A percentile compares a stretch with the other conserved stretches of the same genome.
These are phyloP conservation scores for Onychostruthus taczanowskii DNA, from an alignment of 2,113 vertebrate genomes.

Conservation along the genomic window DNA sequence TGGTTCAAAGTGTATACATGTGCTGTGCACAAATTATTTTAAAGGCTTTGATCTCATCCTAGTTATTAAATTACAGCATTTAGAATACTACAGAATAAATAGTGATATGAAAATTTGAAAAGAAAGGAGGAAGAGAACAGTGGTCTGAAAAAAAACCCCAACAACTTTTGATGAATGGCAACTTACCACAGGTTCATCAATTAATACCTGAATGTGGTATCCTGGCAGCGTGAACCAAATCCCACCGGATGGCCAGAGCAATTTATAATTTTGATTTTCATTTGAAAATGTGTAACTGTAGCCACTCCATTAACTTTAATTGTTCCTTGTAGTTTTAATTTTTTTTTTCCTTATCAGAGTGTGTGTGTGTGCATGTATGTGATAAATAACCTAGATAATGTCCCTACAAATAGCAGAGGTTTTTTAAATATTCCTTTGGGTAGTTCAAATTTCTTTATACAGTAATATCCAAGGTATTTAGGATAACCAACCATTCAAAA, in stretches of 20 bases:
- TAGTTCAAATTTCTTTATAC: slow-evolving; percentile 37
- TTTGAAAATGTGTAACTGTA: slow-evolving; percentile 27
- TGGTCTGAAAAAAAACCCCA: not conserved
- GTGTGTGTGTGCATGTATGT: rapidly evolving
- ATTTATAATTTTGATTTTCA: slow-evolving; percentile 12
- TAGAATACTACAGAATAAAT: not conserved
- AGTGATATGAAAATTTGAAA: not conserved
- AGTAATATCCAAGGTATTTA: not conserved
- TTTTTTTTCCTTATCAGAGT: not conserved
- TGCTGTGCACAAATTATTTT: not conserved
- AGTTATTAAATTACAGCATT: not conserved
- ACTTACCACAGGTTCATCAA: not conserved
- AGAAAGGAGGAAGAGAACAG: not conserved
- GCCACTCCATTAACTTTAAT: not conserved
- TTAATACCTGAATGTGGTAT: not conserved
- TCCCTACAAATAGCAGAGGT: not conserved
- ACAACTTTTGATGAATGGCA: not conserved
- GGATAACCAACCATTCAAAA: not conserved
- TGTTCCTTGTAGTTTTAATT: not conserved
- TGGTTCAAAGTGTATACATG: not conserved
- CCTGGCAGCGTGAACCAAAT: not conserved
- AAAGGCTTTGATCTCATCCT: not conserved
- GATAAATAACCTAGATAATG: not conserved
- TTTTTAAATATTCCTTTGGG: not conserved
- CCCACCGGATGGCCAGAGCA: not conserved